Percentiles rank a stretch among this genome's conserved stretches.
phyloP scores from a whole-genome alignment of 2,113 vertebrate genomes.

The Notiomystis cincta region DNA sequence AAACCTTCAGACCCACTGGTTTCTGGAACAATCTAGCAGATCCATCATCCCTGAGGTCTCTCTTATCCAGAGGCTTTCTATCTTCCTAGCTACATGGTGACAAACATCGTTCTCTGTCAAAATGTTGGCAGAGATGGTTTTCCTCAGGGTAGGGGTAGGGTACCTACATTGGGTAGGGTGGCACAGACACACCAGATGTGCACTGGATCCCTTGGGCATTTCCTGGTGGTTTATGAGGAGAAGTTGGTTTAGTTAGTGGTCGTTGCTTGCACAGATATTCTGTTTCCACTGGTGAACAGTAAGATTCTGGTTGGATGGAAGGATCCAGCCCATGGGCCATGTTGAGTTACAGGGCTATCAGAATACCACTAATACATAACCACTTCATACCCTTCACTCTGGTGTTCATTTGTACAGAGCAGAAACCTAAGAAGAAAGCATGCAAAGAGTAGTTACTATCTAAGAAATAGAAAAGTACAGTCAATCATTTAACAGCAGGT shows the following conservation, averaged over 20 bases:
- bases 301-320: neutral
- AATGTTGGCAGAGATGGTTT: neutral
- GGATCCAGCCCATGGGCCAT: neutral
- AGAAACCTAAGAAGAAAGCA: neutral
- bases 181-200: neutral
- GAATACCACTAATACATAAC: neutral
- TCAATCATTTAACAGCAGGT: neutral
- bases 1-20: neutral
- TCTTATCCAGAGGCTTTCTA: neutral
- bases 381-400: neutral
- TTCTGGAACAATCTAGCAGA: neutral
- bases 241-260: neutral
- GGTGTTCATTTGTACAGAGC: neutral
- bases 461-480: neutral
- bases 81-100: neutral
- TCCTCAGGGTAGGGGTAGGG: too few relatives aligned
- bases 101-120: neutral
- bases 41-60: neutral
- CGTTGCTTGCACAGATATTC: neutral
- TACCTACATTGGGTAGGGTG: too few relatives aligned
- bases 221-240: neutral
- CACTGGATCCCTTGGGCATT: neutral
- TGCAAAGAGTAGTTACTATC: neutral
- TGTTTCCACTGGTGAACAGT: neutral
- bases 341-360: neutral